Evolutionary conservation across 2,888 invertebrate genomes (phyloP).

Genomic region (Ophraella communa): DNA sequence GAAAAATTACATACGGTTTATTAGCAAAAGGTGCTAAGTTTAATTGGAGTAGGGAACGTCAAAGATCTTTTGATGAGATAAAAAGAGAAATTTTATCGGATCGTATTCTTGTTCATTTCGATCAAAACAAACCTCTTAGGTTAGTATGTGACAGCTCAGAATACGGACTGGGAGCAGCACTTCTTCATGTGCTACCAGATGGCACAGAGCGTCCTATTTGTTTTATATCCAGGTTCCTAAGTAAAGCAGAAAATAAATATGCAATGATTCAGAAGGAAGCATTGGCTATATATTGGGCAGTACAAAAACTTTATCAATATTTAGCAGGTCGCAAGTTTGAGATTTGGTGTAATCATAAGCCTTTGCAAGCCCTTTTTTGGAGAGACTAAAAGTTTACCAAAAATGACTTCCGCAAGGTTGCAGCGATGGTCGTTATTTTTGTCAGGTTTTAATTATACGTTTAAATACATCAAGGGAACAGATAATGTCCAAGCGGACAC

Average conservation of each 20-base stretch:
- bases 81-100: conserved; percentile 13
- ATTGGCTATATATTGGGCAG: conserved; percentile 32
- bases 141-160: conserved; percentile 24
- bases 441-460: conserved; percentile 6
- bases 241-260: conserved; percentile 28
- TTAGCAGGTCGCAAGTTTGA: conserved; percentile 39
- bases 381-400: conserved; percentile 46
- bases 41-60: conserved; percentile 38
- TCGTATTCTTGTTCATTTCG: conserved; percentile 14
- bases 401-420: conserved; percentile 42
- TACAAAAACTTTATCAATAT: conserved; percentile 49
- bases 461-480: conserved; percentile 1
- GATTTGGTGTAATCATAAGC: conserved; percentile 50
- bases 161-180: conserved; percentile 23
- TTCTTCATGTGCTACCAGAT: conserved; percentile 30
- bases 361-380: conserved; percentile 42
- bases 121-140: conserved; percentile 20
- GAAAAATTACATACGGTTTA: conserved; percentile 44
- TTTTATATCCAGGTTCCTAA: conserved; percentile 33
- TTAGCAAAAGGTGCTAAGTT: conserved; percentile 26
- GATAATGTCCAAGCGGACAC: conserved; percentile 11
- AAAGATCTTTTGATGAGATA: conserved; percentile 7
- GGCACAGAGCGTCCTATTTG: conserved; percentile 32
- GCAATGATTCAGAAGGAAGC: conserved; percentile 34
- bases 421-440: conserved; percentile 34